These are phyloP conservation scores for Colaptes auratus DNA, from an alignment of 2,113 vertebrate genomes.

Conservation along the genomic window DNA sequence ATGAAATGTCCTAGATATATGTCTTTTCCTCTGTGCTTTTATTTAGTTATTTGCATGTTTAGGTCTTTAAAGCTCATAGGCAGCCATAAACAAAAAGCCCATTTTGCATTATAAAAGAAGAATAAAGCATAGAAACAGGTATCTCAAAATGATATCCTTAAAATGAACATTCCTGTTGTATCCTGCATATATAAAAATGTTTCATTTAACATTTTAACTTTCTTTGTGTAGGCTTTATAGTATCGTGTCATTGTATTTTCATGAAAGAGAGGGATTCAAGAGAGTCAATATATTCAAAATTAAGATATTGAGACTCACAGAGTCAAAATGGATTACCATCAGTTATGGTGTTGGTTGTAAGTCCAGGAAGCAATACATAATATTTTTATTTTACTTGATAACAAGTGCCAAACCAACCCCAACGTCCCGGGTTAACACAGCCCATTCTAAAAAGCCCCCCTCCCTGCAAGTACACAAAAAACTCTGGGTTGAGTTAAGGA, in stretches of 20 bases:
- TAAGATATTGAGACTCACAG: not conserved
- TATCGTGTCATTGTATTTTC: not conserved
- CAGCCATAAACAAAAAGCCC: not conserved
- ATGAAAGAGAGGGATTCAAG: not conserved
- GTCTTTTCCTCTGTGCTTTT: not conserved
- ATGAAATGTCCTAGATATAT: not conserved
- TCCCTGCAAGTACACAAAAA: not conserved
- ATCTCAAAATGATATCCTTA: not conserved
- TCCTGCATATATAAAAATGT: not conserved
- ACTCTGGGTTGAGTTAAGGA: too few relatives aligned
- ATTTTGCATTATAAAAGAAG: not conserved
- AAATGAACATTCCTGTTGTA: not conserved
- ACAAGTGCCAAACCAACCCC: not conserved
- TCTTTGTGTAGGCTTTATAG: accelerated
- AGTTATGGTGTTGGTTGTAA: not conserved
- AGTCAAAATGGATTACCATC: not conserved
- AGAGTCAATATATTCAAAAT: not conserved
- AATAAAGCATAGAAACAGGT: not conserved
- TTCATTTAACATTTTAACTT: not conserved
- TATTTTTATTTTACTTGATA: not conserved
- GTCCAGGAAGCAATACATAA: not conserved
- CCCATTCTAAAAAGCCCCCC: too few relatives aligned
- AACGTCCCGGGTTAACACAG: not conserved
- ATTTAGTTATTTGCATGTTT: not conserved
- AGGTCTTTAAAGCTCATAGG: not conserved